These are phyloP conservation scores for Synergus gifuensis DNA, from an alignment of 2,888 invertebrate genomes.

Conservation along the genomic window DNA sequence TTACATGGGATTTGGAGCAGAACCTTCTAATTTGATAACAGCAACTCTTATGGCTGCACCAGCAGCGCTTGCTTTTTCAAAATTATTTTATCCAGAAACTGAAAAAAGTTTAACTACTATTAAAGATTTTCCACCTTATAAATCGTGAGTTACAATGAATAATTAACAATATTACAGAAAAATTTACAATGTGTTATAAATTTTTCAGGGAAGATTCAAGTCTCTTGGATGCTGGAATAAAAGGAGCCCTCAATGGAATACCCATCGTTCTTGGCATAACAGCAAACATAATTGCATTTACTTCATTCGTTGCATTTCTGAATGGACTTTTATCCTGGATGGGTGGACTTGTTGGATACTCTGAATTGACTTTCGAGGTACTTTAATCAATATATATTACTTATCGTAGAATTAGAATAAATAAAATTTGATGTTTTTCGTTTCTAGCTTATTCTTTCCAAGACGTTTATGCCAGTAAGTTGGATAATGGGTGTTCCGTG, in stretches of 20 bases:
- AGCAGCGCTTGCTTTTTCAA: constrained; percentile 92
- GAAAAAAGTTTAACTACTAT: constrained; percentile 87
- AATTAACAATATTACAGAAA: neutral
- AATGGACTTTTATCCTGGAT: constrained; percentile 91
- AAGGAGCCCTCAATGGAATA: constrained; percentile 91
- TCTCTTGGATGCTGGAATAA: constrained; percentile 93
- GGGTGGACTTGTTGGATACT: constrained; percentile 86
- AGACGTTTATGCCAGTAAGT: constrained; percentile 93
- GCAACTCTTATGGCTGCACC: constrained; percentile 98
- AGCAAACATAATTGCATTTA: constrained; percentile 95
- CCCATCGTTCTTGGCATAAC: constrained; percentile 91
- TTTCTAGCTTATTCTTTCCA: constrained; percentile 87
- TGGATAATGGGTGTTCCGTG: constrained; percentile 92
- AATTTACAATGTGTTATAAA: neutral
- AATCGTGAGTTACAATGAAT: constrained; percentile 80
- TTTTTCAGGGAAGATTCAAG: constrained; percentile 87
- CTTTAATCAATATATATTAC: too few species aligned
- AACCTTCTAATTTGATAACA: constrained; percentile 92
- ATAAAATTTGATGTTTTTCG: neutral
- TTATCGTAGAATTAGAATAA: neutral
- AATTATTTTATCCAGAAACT: constrained; percentile 95
- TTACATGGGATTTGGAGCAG: constrained; percentile 93
- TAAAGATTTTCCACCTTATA: constrained; percentile 85
- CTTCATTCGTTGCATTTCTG: constrained; percentile 91
- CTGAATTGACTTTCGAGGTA: constrained; percentile 80